phyloP scores from a whole-genome alignment of 2,888 invertebrate species.

The Heliconius hortense region DNA sequence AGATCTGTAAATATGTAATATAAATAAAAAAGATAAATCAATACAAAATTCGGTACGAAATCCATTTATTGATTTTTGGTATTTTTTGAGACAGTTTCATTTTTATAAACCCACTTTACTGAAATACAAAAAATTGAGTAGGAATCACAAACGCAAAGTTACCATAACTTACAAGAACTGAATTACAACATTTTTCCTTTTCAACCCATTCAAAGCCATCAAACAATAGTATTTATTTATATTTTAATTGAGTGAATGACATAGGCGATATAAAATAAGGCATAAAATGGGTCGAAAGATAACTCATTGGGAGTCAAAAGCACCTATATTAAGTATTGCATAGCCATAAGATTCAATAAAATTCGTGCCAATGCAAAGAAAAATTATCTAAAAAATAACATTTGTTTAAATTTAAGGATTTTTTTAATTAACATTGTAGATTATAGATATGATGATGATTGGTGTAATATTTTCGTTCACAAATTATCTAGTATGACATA shows the following conservation, averaged over 20 bases:
- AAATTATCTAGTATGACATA: slow-evolving; percentile 15
- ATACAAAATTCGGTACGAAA: slow-evolving; percentile 64
- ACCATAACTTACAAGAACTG: slow-evolving; percentile 20
- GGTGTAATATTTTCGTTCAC: neutral
- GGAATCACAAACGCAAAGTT: slow-evolving; percentile 33
- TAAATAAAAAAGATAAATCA: slow-evolving; percentile 34
- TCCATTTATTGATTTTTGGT: slow-evolving; percentile 76
- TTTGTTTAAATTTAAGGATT: neutral
- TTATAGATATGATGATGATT: slow-evolving; percentile 1
- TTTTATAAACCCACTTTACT: slow-evolving; percentile 61
- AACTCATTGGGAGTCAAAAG: slow-evolving; percentile 12
- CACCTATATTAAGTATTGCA: slow-evolving; percentile 33
- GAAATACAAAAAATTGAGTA: slow-evolving; percentile 54
- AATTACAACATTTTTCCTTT: slow-evolving; percentile 18
- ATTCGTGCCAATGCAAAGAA: slow-evolving; percentile 5
- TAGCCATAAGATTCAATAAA: slow-evolving; percentile 27
- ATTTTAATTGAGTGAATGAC: slow-evolving; percentile 4
- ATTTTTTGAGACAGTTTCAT: slow-evolving; percentile 70
- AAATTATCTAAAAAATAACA: slow-evolving; percentile 9
- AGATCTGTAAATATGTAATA: neutral
- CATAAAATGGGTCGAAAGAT: slow-evolving; percentile 12
- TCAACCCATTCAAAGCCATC: slow-evolving; percentile 24
- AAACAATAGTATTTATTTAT: neutral
- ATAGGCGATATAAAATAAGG: neutral
- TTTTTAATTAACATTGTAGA: slow-evolving; percentile 4